Conservation (phyloP, 2,797 vertebrate genomes). For the Anomalospiza imberbis region DNA sequence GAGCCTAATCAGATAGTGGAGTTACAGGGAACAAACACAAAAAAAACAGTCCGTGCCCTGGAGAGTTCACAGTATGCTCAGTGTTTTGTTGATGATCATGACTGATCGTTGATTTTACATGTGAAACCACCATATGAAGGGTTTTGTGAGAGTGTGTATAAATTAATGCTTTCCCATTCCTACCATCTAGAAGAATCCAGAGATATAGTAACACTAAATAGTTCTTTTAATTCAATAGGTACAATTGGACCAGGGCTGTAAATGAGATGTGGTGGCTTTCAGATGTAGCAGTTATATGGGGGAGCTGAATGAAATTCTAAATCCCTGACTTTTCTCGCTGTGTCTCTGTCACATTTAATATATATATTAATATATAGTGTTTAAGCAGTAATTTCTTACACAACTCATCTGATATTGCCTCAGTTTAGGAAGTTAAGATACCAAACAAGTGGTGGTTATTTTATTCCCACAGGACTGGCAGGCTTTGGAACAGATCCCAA, state of each 20-base stretch:
- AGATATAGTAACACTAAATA: background rate
- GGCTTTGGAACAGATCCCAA: conserved; percentile 15
- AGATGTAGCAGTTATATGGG: background rate
- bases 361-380: background rate
- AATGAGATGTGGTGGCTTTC: background rate
- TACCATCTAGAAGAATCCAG: background rate
- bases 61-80: background rate
- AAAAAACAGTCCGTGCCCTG: background rate
- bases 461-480: background rate
- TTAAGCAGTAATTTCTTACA: background rate
- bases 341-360: background rate
- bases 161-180: background rate
- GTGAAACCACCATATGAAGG: background rate
- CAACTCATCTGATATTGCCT: background rate
- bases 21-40: background rate
- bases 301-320: background rate
- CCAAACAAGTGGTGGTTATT: background rate
- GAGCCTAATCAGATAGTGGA: conserved; percentile 29
- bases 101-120: background rate
- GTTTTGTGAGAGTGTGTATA: background rate
- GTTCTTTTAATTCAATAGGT: background rate
- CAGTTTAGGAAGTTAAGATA: background rate
- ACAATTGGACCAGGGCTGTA: background rate
- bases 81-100: background rate
- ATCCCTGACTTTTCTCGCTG: background rate